A percentile compares a stretch with the other conserved stretches of the same genome.
phyloP scores from a whole-genome alignment of 2,113 vertebrate species.

The Nerophis ophidion region DNA sequence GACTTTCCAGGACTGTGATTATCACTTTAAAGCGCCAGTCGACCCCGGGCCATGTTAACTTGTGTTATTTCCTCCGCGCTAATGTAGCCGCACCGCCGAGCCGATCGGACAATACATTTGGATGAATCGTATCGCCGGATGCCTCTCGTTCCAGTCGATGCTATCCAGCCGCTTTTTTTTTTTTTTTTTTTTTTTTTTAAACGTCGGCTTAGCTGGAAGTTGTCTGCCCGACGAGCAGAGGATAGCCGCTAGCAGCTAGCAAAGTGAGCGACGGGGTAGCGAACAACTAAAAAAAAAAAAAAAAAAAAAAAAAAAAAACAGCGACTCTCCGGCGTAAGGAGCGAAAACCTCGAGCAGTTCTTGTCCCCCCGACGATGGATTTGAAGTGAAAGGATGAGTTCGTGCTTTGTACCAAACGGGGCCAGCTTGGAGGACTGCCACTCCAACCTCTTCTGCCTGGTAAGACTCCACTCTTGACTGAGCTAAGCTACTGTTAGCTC shows the following conservation, averaged over 20 bases:
- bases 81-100: slow-evolving; percentile 48
- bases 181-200: slow-evolving; percentile 7
- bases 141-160: slow-evolving; percentile 48
- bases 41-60: slow-evolving; percentile 22
- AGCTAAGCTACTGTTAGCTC: slow-evolving; percentile 48
- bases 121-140: slow-evolving; percentile 51
- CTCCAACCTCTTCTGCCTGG: slow-evolving; percentile 99
- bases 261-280: slow-evolving; percentile 44
- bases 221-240: slow-evolving; percentile 42
- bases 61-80: slow-evolving; percentile 21
- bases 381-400: slow-evolving; percentile 96
- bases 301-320: not conserved
- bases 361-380: slow-evolving; percentile 86
- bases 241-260: slow-evolving; percentile 45
- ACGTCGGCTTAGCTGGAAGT: slow-evolving; percentile 62
- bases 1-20: slow-evolving; percentile 34
- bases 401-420: slow-evolving; percentile 99
- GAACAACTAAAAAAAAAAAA: too few relatives aligned
- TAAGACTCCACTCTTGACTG: slow-evolving; percentile 66
- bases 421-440: slow-evolving; percentile 99
- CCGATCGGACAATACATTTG: slow-evolving; percentile 60
- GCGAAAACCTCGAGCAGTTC: slow-evolving; percentile 27
- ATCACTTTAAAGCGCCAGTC: slow-evolving; percentile 26
- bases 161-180: slow-evolving; percentile 41
- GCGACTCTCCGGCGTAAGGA: slow-evolving; percentile 30